Base-by-base conservation (phyloP, 2,113 vertebrate genomes). In the Triplophysa tibetana region DNA sequence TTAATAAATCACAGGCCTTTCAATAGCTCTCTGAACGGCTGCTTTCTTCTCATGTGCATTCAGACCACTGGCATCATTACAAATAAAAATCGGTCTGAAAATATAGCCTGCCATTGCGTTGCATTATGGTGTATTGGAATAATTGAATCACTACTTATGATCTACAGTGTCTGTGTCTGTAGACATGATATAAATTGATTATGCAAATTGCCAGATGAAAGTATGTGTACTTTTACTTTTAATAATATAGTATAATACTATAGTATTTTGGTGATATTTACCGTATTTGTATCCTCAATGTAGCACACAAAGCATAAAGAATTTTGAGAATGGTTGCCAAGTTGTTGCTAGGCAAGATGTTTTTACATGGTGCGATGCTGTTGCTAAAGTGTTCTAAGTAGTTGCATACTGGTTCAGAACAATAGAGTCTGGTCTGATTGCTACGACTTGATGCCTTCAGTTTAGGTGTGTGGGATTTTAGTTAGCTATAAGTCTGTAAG, bases 1-100 rank as follows among this genome's bases (percentile, higher is more conserved):
- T 89, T 89, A 90, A 91, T 90, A 92, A 91, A 91, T 91, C 85
- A 90, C 48, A 63, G 48, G 76, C 75, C 82, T 88, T 88, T 88
- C 83, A 85, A 85, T 86, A 74, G 77, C 81, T 75, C 58, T 38
- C 14, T 33, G 17, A 70, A 70, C 10, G 29, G 26, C 69, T 56
- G 50, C 52, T n/a, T 72, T 72, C 26, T 58, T 19, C 48, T 70
- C 68, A 19, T 8, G 50, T 50, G 54, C 54, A 43, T 77, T 74
- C 54, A 82, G 82, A 85, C 79, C 50, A 68, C 81, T 81, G 86
- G 82, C 89, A 75, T 90, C 90, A 89, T 90, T 89, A 87, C 89
- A 91, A 90, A 92, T 88, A 90, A 89, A 90, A 89, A 90, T 89
- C 85, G 85, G 85, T 91, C 83, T 88, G 86, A 91, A 92, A 91